Evolutionary conservation across 2,888 invertebrate genomes (phyloP).

Genomic region (Tridacna crocea): DNA sequence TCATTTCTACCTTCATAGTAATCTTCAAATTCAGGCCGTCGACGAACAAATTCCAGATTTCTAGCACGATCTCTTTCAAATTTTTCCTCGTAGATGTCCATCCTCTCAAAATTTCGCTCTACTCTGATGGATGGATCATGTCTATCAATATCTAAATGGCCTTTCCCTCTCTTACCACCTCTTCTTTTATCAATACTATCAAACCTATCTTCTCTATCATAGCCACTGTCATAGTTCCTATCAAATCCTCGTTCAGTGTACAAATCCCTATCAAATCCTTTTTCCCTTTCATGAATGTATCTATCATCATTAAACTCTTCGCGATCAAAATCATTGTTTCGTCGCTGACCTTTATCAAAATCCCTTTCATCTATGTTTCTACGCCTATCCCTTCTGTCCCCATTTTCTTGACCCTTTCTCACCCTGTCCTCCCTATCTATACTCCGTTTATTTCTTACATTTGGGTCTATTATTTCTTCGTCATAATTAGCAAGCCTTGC

Average conservation of each 20-base stretch:
- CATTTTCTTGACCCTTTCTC: conserved; percentile 32
- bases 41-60: conserved; percentile 42
- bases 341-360: not conserved
- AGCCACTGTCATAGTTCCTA: conserved; percentile 43
- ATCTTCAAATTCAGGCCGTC: conserved; percentile 49
- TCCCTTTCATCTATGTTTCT: conserved; percentile 9
- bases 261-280: conserved; percentile 43
- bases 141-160: conserved; percentile 36
- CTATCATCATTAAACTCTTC: conserved; percentile 17
- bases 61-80: conserved; percentile 45
- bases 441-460: not conserved
- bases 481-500: conserved; percentile 53
- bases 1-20: conserved; percentile 47
- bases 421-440: conserved; percentile 10
- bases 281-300: not conserved
- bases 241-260: conserved; percentile 42
- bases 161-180: conserved; percentile 19
- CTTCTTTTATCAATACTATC: conserved; percentile 14
- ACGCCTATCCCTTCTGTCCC: conserved; percentile 26
- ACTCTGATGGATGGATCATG: conserved; percentile 37
- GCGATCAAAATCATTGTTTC: not conserved
- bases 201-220: conserved; percentile 34
- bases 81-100: conserved; percentile 53
- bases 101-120: conserved; percentile 46
- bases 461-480: conserved; percentile 20